Conservation (phyloP, 2,797 vertebrate species). For the Xenopus petersii region DNA sequence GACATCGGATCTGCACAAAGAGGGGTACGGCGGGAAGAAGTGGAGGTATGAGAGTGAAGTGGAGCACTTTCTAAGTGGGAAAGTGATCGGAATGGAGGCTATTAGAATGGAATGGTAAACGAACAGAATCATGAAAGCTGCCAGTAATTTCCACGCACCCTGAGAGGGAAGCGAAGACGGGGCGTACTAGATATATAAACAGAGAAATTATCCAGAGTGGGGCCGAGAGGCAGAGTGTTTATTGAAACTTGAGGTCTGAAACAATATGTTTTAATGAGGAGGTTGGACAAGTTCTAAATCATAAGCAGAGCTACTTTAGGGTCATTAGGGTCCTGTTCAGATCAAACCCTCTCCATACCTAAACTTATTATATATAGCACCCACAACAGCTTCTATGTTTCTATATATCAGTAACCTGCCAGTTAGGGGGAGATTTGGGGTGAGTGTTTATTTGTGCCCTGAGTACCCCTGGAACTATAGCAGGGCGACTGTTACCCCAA, state of each 20-base stretch:
- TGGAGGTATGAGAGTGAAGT: neutral
- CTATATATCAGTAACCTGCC: too few relatives aligned
- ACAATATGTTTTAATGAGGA: neutral
- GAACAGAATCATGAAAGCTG: neutral
- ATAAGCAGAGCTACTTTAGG: neutral
- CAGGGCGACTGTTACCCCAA: too few relatives aligned
- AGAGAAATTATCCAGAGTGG: neutral
- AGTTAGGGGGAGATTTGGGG: too few relatives aligned
- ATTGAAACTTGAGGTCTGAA: neutral
- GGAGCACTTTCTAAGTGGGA: neutral
- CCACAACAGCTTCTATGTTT: too few relatives aligned
- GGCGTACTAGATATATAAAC: neutral
- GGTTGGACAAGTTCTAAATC: neutral
- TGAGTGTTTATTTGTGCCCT: too few relatives aligned
- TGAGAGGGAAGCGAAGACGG: neutral
- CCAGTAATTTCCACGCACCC: neutral
- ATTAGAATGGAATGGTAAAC: conserved; percentile 10
- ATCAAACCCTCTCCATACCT: too few relatives aligned
- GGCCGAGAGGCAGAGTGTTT: neutral
- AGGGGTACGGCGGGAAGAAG: neutral
- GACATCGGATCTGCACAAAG: neutral
- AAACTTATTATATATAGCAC: too few relatives aligned
- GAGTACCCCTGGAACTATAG: too few relatives aligned
- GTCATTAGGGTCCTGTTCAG: too few relatives aligned
- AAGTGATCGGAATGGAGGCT: neutral